Evolutionary conservation across 2,797 vertebrate genomes (phyloP), one percentile per base, ranked within the genome.

Genomic region (Mus caroli): DNA sequence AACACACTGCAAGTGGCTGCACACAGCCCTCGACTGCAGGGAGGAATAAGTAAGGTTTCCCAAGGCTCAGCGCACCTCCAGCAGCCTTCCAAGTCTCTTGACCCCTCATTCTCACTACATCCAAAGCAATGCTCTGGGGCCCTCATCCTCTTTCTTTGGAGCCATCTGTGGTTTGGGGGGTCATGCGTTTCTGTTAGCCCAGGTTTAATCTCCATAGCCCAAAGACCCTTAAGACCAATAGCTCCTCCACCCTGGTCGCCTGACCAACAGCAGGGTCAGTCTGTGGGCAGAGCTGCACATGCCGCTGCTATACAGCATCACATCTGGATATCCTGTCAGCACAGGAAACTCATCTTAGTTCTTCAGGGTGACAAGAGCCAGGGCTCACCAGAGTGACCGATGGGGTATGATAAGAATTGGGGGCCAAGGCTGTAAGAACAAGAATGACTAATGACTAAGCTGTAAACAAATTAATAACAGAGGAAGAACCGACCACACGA

Each of bases 1-100:
- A 17, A 8, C 52, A 52, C 0, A 3, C n/a, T 9, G 17, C 11
- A 40, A 6, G 62, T 6, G 1, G 15, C 24, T 40, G 46, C 13
- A 50, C 73, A 67, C 24, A 31, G 43, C 20, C 73, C 52, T 43
- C 5, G 0, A 50, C 0, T 0, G 22, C 43, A 64, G 40, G 58
- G 14, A 37, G 1, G 46, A 52, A 8, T 7, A 79, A 40, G 15
- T 20, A 50, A 67, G 2, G 62, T 28, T 37, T 37, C 34, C 88
- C 20, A 62, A 60, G 13, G 37, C 58, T 77, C 52, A 6, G 52
- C 14, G 20, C 86, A 56, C 6, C 1, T 69, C 69, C 46, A 75
- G 69, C 52, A 60, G 31, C 34, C 34, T 15, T 20, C 14, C 40
- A 6, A n/a, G 83, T 43, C 73, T 46, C 37, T 34, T 22, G 24